Conservation (phyloP, 1,140 invertebrate species). For the Trichomalopsis sarcophagae region DNA sequence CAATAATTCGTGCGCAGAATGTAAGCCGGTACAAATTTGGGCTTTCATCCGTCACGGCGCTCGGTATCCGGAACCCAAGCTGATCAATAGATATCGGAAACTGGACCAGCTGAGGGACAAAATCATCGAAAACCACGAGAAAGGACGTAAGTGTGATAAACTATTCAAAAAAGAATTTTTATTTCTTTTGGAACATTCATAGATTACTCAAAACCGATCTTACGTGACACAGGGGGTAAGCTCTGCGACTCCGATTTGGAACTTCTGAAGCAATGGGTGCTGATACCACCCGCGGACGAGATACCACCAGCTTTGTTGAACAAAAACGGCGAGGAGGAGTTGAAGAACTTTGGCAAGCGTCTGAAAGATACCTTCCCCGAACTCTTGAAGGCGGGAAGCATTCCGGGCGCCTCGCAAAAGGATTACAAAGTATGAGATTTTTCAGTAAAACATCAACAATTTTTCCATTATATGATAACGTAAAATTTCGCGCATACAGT, state of each 20-base stretch:
- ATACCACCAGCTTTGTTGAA: neutral
- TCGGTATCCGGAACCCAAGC: neutral
- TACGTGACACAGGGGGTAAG: conserved; percentile 50
- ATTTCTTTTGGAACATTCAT: neutral
- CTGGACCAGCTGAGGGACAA: conserved; percentile 45
- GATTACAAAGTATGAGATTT: neutral
- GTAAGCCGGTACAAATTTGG: neutral
- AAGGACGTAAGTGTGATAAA: neutral
- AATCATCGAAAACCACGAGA: neutral
- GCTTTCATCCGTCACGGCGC: neutral
- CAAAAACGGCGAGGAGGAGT: neutral
- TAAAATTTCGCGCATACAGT: conserved; percentile 15
- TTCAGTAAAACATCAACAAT: no score
- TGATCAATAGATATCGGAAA: neutral
- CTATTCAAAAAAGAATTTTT: no score
- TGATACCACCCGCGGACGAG: neutral
- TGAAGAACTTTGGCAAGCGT: neutral
- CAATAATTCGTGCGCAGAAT: neutral
- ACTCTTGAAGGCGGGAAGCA: neutral
- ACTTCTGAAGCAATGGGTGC: neutral
- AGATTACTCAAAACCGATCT: no score
- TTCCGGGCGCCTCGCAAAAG: neutral
- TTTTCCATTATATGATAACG: no score
- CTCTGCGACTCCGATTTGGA: neutral
- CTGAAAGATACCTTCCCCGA: neutral